Base-by-base conservation (phyloP, 2,797 vertebrate genomes). In the Lepilemur septentrionalis region DNA sequence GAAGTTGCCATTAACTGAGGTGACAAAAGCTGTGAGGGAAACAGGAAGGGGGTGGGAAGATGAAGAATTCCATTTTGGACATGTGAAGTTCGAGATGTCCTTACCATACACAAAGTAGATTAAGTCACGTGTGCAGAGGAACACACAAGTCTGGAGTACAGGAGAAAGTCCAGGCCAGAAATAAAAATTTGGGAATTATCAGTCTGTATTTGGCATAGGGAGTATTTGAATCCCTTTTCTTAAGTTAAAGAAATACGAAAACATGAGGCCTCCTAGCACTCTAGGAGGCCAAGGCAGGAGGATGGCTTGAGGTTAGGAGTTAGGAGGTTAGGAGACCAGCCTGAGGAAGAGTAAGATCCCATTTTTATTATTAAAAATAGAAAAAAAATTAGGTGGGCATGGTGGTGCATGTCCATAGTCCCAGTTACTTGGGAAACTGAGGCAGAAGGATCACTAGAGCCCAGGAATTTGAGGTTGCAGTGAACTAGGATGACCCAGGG, bases 171-270 rank as follows among this genome's bases (percentile, higher is more conserved):
- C 20, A 89, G 8, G 15, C 20, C 72, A 72, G 46, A 43, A 22
- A 85, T 5, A 32, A 85, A 93, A 50, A 46, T 59, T 65, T 63
- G 10, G 52, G 2, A 93, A 28, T 41, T 59, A 4, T 46, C 82
- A 43, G 18, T 59, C 48, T 61, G 23, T 65, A 67, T 69, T 91
- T 82, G 43, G 41, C 48, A 69, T 7, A 69, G 3, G 6, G 83
- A 11, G 30, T 46, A 90, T 70, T 96, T 73, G 38, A 93, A 79
- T 57, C 18, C 7, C 43, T 92, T 59, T 75, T 72, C 35, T 80
- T 80, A 70, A 94, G 7, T 32, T 59, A 92, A 86, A 94, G 32
- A 87, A 92, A 93, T 72, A 57, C 2, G 72, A 69, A 92, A 61
- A 81, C 15, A 65, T 32, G 63, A 32, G 15, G 63, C 15, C 35